Conservation (phyloP, 2,888 invertebrate species). For the Xestia rhomboidea region DNA sequence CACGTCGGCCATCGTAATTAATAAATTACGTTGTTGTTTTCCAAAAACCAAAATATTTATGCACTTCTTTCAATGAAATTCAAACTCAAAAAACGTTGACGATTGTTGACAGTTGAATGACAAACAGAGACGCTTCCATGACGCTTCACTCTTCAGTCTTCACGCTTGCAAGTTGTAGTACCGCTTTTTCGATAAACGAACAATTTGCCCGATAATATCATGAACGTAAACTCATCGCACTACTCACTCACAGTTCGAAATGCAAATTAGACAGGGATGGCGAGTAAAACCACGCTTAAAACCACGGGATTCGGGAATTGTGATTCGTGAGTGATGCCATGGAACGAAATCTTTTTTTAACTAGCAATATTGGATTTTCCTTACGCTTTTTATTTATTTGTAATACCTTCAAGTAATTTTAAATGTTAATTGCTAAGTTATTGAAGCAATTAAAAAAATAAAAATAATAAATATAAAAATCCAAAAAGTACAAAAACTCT, state of each 20-base stretch:
- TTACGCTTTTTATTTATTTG: neutral
- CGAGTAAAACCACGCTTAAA: neutral
- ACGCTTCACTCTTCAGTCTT: too few species aligned
- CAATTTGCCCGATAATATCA: too few species aligned
- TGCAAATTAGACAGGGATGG: neutral
- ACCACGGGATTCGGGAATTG: neutral
- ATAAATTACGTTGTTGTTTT: neutral
- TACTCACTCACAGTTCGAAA: neutral
- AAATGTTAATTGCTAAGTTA: fast-evolving
- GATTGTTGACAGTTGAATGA: neutral
- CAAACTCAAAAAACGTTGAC: conserved; percentile 47
- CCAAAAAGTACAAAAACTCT: neutral
- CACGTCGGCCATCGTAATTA: conserved; percentile 78
- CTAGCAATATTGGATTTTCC: conserved; percentile 4
- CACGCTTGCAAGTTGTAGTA: conserved; percentile 1
- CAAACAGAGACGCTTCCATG: conserved; percentile 11
- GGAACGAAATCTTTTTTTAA: conserved; percentile 13
- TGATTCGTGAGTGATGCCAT: neutral
- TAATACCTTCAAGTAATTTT: neutral
- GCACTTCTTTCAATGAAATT: conserved; percentile 25
- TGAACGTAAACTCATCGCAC: neutral
- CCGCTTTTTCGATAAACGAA: neutral
- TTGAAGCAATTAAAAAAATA: fast-evolving
- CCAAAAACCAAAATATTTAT: conserved; percentile 18
- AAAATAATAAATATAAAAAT: too few species aligned